Percentiles rank a stretch among this genome's conserved stretches.
These are phyloP conservation scores for Sclerodermus sp. DNA, from an alignment of 2,888 invertebrate genomes.

Conservation along the genomic window DNA sequence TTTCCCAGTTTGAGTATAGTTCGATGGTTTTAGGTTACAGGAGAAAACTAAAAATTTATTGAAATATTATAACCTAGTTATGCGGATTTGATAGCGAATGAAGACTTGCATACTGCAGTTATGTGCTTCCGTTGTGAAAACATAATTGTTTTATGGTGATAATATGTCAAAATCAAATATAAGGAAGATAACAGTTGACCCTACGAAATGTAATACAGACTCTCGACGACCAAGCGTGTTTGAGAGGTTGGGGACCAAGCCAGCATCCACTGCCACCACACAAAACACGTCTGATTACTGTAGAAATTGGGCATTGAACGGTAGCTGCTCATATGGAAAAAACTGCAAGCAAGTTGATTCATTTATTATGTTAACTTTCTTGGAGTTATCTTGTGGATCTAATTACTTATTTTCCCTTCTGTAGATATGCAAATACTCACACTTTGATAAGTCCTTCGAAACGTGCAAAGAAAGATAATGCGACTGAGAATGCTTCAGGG, in stretches of 20 bases:
- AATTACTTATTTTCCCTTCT: conserved; percentile 18
- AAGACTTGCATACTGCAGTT: conserved; percentile 45
- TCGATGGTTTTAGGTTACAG: no score
- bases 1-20: no score
- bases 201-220: conserved; percentile 69
- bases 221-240: conserved; percentile 77
- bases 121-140: conserved; percentile 53
- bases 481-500: conserved; percentile 47
- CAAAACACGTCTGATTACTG: conserved; percentile 68
- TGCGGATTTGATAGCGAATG: no score
- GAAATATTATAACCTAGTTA: no score
- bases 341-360: conserved; percentile 71
- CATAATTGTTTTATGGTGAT: conserved; percentile 55
- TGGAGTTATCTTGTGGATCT: not conserved
- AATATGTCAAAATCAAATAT: conserved; percentile 72
- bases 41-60: no score
- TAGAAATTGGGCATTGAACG: conserved; percentile 77
- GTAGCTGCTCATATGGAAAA: conserved; percentile 77
- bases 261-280: conserved; percentile 58
- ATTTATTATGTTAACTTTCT: conserved; percentile 5
- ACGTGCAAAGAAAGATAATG: conserved; percentile 69
- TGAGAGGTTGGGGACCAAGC: conserved; percentile 79
- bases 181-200: conserved; percentile 77
- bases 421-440: conserved; percentile 68
- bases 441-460: conserved; percentile 77